A percentile compares a stretch with the other conserved stretches of the same genome.
These are phyloP conservation scores for Ellobium chinense DNA, from an alignment of 2,888 invertebrate species.

Conservation along the genomic window DNA sequence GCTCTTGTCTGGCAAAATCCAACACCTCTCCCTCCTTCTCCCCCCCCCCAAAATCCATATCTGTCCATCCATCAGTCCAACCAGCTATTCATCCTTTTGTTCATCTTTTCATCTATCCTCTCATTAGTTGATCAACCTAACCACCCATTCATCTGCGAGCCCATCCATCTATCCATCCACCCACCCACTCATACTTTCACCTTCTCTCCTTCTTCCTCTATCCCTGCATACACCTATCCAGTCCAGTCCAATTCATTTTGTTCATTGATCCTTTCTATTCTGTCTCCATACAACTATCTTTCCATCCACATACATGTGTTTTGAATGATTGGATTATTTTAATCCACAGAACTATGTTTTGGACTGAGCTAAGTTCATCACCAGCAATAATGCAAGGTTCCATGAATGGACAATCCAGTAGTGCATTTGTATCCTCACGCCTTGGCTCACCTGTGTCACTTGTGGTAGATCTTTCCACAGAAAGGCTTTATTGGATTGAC, in stretches of 20 bases:
- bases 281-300: not conserved
- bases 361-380: not conserved
- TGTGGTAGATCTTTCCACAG: not conserved
- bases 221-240: not conserved
- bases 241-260: no score
- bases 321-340: no score
- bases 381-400: constrained; percentile 7
- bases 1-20: no score
- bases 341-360: not conserved
- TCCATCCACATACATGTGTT: no score
- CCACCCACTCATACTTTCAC: not conserved
- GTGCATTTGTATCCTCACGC: not conserved
- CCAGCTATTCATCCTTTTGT: not conserved
- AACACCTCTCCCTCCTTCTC: no score
- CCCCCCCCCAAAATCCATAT: not conserved
- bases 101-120: not conserved
- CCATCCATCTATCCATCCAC: not conserved
- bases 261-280: no score
- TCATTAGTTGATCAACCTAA: not conserved
- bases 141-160: not conserved
- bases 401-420: not conserved
- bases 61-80: not conserved
- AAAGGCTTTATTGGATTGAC: constrained; percentile 18
- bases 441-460: not conserved
- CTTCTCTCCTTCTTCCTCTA: not conserved